phyloP scores from a whole-genome alignment of 2,113 vertebrate genomes.

The Nerophis ophidion region DNA sequence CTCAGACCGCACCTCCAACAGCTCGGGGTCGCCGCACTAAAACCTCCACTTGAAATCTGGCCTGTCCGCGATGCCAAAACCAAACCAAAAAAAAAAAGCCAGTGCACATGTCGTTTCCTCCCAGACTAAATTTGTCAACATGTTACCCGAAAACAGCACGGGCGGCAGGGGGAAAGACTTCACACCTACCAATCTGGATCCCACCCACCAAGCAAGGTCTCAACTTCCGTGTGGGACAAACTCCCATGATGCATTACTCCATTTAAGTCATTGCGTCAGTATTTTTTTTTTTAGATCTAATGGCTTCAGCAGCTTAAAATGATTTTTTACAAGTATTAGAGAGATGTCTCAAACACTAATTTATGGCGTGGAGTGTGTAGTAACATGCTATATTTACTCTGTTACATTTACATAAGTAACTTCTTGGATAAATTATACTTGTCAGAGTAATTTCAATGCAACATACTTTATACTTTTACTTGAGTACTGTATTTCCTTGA shows the following conservation, averaged over 20 bases:
- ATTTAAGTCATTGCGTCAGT: no score
- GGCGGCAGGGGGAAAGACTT: slow-evolving; percentile 41
- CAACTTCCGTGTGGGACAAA: slow-evolving; percentile 19
- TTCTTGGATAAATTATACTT: no score
- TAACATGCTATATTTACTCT: no score
- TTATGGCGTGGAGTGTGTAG: no score
- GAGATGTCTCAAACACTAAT: no score
- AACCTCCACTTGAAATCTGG: slow-evolving; percentile 55
- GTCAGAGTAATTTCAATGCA: no score
- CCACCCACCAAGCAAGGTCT: slow-evolving; percentile 6
- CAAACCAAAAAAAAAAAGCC: slow-evolving; percentile 18
- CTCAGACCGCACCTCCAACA: slow-evolving; percentile 61
- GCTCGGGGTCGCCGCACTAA: slow-evolving; percentile 53
- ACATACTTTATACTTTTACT: no score
- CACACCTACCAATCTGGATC: slow-evolving; percentile 39
- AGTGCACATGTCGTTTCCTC: slow-evolving; percentile 39
- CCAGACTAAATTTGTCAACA: slow-evolving; percentile 49
- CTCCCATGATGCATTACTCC: slow-evolving; percentile 1
- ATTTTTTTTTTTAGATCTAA: no score
- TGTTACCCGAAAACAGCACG: background rate
- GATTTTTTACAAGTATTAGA: no score
- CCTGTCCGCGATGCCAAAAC: slow-evolving; percentile 35
- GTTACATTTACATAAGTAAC: no score
- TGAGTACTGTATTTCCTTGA: no score
- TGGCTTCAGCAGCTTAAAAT: no score